phyloP scores from a whole-genome alignment of 1,140 invertebrate species.

The Akabosia matsudoensis region DNA sequence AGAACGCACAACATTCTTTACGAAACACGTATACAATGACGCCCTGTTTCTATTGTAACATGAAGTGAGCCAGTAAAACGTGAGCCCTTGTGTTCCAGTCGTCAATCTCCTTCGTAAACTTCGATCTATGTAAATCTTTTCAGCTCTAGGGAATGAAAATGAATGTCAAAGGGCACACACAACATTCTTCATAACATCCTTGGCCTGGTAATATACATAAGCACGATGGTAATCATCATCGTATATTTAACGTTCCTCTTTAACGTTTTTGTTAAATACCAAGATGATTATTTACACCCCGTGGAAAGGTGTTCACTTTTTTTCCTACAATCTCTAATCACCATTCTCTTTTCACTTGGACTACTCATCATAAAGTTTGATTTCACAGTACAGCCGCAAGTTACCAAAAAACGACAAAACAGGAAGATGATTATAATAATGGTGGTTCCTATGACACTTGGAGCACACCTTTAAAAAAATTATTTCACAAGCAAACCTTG shows the following conservation, averaged over 20 bases:
- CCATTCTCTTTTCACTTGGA: not conserved
- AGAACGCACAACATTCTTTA: too few relatives aligned
- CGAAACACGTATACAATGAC: too few relatives aligned
- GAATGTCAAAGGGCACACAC: constrained; percentile 1
- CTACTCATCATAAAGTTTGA: too few relatives aligned
- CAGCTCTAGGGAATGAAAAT: not conserved
- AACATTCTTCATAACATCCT: too few relatives aligned
- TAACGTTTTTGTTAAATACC: not conserved
- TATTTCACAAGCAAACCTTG: too few relatives aligned
- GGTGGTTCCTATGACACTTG: not conserved
- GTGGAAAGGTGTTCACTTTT: not conserved
- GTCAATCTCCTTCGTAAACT: not conserved
- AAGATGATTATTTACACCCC: not conserved
- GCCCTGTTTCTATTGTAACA: too few relatives aligned
- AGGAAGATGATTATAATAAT: not conserved
- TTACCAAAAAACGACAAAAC: not conserved
- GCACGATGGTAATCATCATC: not conserved
- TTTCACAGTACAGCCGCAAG: too few relatives aligned
- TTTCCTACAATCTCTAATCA: too few relatives aligned
- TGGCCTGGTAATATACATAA: too few relatives aligned
- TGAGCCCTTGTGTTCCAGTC: too few relatives aligned
- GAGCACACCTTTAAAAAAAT: not conserved
- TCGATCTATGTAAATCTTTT: not conserved
- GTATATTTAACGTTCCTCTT: not conserved
- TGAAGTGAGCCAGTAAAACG: too few relatives aligned